Percentiles rank a stretch among this genome's conserved stretches.
phyloP scores from a whole-genome alignment of 2,888 invertebrate genomes.

The Sinopyrophorus schimmeli region DNA sequence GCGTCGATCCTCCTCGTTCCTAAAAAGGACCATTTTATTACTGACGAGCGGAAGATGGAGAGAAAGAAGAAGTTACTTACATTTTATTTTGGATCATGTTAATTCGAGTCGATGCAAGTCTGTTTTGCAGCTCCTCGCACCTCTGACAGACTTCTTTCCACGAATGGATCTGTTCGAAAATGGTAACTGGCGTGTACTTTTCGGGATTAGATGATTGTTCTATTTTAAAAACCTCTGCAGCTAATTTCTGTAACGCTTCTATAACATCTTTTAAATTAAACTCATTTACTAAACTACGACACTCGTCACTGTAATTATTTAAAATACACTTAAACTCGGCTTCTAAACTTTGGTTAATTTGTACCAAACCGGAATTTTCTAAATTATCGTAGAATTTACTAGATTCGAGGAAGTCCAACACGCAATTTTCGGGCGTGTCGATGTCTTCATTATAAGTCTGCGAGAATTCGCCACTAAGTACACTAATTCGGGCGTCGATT shows the following conservation, averaged over 20 bases:
- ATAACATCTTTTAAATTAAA: conserved; percentile 34
- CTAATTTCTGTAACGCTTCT: conserved; percentile 31
- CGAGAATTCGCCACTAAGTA: conserved; percentile 53
- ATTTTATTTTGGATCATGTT: no score
- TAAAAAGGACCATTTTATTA: no score
- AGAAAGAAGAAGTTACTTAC: no score
- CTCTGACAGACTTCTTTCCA: conserved; percentile 62
- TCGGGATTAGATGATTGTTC: conserved; percentile 23
- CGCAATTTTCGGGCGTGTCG: conserved; percentile 26
- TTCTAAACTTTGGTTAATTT: conserved; percentile 61
- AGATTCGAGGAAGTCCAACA: conserved; percentile 46
- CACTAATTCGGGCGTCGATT: conserved; percentile 74
- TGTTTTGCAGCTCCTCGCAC: conserved; percentile 61
- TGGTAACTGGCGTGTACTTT: conserved; percentile 11
- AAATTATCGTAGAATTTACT: conserved; percentile 54
- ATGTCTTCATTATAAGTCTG: conserved; percentile 16
- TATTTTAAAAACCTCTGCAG: conserved; percentile 34
- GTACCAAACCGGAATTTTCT: conserved; percentile 54
- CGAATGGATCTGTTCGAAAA: conserved; percentile 46
- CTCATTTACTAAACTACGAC: conserved; percentile 30
- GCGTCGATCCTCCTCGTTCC: conserved; percentile 43
- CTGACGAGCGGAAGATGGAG: no score
- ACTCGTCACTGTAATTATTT: conserved; percentile 65
- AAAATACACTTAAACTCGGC: conserved; percentile 71
- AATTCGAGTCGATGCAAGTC: conserved; percentile 32